Base-by-base conservation (phyloP, 2,888 invertebrate genomes). In the Calameuta idolon region DNA sequence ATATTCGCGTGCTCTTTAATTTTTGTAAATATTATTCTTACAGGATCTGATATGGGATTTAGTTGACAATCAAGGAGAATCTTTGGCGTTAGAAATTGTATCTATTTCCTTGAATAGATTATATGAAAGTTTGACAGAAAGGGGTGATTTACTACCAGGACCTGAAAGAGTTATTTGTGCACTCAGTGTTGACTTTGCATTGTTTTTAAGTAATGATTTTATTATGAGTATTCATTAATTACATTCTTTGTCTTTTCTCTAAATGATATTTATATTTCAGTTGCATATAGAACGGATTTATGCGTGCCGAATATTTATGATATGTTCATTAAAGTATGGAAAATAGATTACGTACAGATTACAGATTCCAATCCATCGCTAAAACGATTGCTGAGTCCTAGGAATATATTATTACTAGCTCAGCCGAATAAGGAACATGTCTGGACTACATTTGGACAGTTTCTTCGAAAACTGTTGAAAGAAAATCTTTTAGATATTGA, bases 401-500 rank as follows among this genome's bases (percentile, higher is more conserved):
- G 91, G 76, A 92, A 91, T 80, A 83, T 92, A 71, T 84, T 87
- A 79, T 77, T 91, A 35, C 75, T 91, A 23, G 84, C 85, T 11
- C 84, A 85, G 74, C 80, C 85, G 3, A 80, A 81, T 31, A 80
- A 87, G n/a, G 77, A 82, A 3, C 77, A 80, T n/a, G 79, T 84
- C 34, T 90, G 91, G 89, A 76, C 79, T 11, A 76, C 77, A 31
- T 88, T 85, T 76, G 90, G 90, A 33, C 82, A 83, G 69, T 86
- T 91, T 79, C 77, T 91, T 69, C 88, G 84, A n/a, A 84, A 79
- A 79, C 80, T 96, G 86, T 88, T 96, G 75, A 92, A 92, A 11
- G 91, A 93, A 73, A 89, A 93, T 34, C 92, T 95, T 75, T 86
- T 96, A 80, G 93, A 92, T 4, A 92, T 94, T 30, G 94, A 95